Base-by-base conservation (phyloP, 2,113 vertebrate species). In the Nicator chloris region DNA sequence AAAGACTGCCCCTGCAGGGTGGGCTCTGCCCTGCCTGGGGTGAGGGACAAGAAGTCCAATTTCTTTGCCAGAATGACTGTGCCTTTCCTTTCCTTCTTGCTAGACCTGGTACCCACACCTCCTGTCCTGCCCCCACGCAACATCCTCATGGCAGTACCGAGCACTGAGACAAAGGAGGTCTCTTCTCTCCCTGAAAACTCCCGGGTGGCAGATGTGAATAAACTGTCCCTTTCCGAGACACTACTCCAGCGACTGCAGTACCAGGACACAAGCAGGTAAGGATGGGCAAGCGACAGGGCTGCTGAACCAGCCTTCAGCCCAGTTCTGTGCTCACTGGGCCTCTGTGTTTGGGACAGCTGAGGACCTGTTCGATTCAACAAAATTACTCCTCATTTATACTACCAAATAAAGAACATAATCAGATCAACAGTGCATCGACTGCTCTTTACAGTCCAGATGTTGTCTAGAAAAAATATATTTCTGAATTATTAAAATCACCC, bases 91-190 rank as follows among this genome's bases (percentile, higher is more conserved):
- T 91, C 57, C 53, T 94, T 61, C 84, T 88, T 75, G n/a, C 69
- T 92, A 99, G 99, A 99, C 56, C 79, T 90, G 65, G 69, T 95
- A 37, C 91, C 84, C 66, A 96, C 96, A 4, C 99, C 99, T 7
- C 99, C 99, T 2, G 97, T 99, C 96, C 97, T 99, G 72, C 99
- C 99, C 21, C 99, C 99, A 8, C 98, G 99, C 75, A 99, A 98
- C 95, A 96, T 99, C 93, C 26, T 95, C 13, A 16, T 89, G n/a
- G 47, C 94, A 18, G 5, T 88, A 3, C 93, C 90, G 0, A 51
- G 77, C 70, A 97, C 59, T 2, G 99, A 99, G 33, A 69, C 61
- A 47, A 99, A 98, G 97, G 99, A 99, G 31, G 33, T 33, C 7
- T 44, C 87, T 35, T 26, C 45, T 59, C 23, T 71, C 10, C 47